phyloP scores from a whole-genome alignment of 2,888 invertebrate genomes.

The Auanema sp. region DNA sequence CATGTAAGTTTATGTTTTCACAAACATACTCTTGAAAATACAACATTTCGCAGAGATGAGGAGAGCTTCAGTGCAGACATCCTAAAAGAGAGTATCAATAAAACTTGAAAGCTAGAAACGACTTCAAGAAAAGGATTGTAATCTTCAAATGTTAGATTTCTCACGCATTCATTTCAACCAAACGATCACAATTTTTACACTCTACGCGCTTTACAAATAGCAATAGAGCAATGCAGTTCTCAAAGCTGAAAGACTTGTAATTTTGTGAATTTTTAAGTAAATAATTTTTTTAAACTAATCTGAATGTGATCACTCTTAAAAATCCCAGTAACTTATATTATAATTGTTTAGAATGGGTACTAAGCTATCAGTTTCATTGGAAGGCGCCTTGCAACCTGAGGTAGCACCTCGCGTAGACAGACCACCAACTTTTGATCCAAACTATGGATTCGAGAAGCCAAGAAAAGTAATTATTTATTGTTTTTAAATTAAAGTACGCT shows the following conservation, averaged over 20 bases:
- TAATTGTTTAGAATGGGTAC: constrained; percentile 48
- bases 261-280: too few relatives aligned
- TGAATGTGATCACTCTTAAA: background rate
- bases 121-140: constrained; percentile 12
- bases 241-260: background rate
- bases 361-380: constrained; percentile 53
- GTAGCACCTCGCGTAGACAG: constrained; percentile 56
- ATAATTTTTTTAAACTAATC: background rate
- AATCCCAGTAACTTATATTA: background rate
- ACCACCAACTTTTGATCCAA: constrained; percentile 63
- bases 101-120: background rate
- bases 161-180: constrained; percentile 18
- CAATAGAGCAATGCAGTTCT: background rate
- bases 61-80: constrained; percentile 3
- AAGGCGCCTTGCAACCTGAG: constrained; percentile 54
- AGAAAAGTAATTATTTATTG: constrained; percentile 37
- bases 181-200: constrained; percentile 16
- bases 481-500: too few relatives aligned
- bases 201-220: constrained; percentile 17
- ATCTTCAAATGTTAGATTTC: constrained; percentile 17
- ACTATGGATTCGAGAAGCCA: constrained; percentile 55
- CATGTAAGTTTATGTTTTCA: background rate
- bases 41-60: constrained; percentile 9
- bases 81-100: background rate
- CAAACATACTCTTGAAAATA: constrained; percentile 22